Evolutionary conservation across 2,113 vertebrate genomes (phyloP).

Genomic region (Poeciliopsis retropinna): DNA sequence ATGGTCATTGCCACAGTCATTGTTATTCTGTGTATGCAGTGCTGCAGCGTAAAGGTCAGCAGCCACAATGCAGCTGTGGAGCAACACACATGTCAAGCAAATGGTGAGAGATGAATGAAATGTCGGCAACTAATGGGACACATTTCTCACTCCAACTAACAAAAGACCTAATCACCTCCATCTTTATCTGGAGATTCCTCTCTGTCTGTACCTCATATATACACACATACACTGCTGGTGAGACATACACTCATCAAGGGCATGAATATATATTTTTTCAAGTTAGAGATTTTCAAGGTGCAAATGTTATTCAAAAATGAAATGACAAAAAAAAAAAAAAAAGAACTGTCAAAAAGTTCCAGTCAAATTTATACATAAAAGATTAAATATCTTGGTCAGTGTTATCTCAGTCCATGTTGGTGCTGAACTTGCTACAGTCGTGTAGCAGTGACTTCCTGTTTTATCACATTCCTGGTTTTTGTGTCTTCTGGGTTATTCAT

Average conservation of each 20-base stretch:
- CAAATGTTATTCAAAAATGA: background rate
- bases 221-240: background rate
- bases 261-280: background rate
- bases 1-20: background rate
- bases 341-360: background rate
- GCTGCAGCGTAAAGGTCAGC: background rate
- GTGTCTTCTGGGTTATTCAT: no score
- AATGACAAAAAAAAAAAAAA: background rate
- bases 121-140: constrained; percentile 8
- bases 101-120: background rate
- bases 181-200: background rate
- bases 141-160: background rate
- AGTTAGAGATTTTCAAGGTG: background rate
- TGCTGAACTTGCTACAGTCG: background rate
- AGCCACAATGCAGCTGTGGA: background rate
- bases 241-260: background rate
- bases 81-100: background rate
- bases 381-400: background rate
- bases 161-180: constrained; percentile 9
- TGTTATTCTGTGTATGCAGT: background rate
- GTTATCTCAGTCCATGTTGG: background rate
- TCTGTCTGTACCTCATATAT: background rate
- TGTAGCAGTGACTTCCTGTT: no score
- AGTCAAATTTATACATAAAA: background rate
- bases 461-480: no score